Conservation (phyloP, 2,888 invertebrate species). For the Euplagia quadripunctaria region DNA sequence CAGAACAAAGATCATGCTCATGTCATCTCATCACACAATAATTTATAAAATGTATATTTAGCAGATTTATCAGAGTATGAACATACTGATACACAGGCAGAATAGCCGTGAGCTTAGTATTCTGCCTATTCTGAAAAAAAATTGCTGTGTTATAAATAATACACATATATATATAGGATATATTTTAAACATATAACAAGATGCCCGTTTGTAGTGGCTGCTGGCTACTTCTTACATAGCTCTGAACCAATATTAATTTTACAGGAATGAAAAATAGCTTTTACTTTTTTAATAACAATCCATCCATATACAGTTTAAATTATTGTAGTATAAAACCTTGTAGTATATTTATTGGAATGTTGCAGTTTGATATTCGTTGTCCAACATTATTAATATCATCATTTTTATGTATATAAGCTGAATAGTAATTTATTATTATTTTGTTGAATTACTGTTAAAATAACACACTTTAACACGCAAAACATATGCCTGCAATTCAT, state of each 20-base stretch:
- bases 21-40: too few species aligned
- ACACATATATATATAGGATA: background rate
- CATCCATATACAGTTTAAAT: background rate
- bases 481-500: slow-evolving; percentile 61
- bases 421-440: slow-evolving; percentile 55
- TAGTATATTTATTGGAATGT: background rate
- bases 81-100: too few species aligned
- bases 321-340: background rate
- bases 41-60: too few species aligned
- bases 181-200: background rate
- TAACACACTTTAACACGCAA: slow-evolving; percentile 55
- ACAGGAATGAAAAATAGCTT: too few species aligned
- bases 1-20: too few species aligned
- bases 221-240: background rate
- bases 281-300: background rate
- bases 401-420: too few species aligned
- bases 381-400: slow-evolving; percentile 28
- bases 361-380: background rate
- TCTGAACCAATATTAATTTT: background rate
- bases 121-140: too few species aligned
- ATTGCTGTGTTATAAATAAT: too few species aligned
- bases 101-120: too few species aligned
- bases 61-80: too few species aligned
- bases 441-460: slow-evolving; percentile 41
- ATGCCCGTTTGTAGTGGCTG: background rate